Percentiles rank a stretch among this genome's conserved stretches.
Conservation (phyloP, 1,140 invertebrate species). For the Melanaphis sacchari region DNA sequence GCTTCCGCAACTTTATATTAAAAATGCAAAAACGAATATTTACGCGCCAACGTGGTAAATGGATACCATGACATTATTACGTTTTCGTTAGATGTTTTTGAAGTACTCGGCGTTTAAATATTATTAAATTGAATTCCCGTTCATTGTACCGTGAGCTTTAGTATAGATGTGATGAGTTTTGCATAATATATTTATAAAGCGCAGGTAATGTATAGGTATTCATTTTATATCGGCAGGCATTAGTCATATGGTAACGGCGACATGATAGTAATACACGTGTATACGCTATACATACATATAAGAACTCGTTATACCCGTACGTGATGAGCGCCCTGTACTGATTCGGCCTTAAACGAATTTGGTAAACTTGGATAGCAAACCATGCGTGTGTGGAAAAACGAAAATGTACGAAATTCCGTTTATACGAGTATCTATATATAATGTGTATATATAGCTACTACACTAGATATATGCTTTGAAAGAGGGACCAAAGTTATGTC, state of each 20-base stretch:
- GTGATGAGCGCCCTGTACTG: background rate
- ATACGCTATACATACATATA: background rate
- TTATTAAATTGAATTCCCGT: slow-evolving; percentile 16
- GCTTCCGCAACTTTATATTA: background rate
- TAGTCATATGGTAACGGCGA: background rate
- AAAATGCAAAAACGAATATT: slow-evolving; percentile 4
- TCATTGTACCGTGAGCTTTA: background rate
- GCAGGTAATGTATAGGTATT: background rate
- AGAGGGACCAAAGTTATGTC: background rate
- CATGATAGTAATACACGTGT: background rate
- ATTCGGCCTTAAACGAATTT: slow-evolving; percentile 8
- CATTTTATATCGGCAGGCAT: background rate
- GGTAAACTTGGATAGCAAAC: background rate
- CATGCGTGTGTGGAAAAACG: background rate
- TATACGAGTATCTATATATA: too few species aligned
- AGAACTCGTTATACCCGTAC: slow-evolving; percentile 11
- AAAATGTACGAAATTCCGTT: background rate
- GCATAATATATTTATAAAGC: background rate
- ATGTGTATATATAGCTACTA: too few species aligned
- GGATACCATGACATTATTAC: background rate
- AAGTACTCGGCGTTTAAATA: background rate
- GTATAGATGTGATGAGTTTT: background rate
- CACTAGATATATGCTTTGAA: background rate
- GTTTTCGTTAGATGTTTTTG: background rate
- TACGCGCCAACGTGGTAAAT: background rate